Evolutionary conservation across 2,113 vertebrate genomes (phyloP), one percentile per base, ranked within the genome.

Genomic region (Cyprinodon variegatus): DNA sequence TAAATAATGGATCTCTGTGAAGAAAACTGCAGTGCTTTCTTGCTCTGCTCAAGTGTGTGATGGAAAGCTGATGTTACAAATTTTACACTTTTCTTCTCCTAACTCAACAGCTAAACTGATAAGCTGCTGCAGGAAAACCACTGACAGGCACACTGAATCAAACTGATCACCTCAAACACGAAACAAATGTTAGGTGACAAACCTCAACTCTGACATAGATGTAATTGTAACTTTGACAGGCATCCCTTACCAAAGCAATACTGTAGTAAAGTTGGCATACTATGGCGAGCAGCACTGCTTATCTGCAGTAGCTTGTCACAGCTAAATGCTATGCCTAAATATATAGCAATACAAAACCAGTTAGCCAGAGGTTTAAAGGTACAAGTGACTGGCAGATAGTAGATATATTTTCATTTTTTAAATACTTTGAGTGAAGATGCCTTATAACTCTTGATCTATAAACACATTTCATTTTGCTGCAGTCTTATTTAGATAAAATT

Each of bases 11-110:
- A 15, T 20, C 38, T 12, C 7, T 20, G 3, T 69, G 65, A 68
- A 48, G 9, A 60, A 36, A 40, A 37, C 6, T 60, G 41, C 65
- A 41, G 75, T 38, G 63, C 39, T 76, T 39, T 20, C 60, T n/a
- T 59, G 41, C 67, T 70, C 48, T 63, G 37, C 72, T 66, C 14
- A 53, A 13, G 20, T 45, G 48, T 70, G 15, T 66, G 41, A 64
- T 53, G 29, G 64, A 60, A 29, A 72, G 68, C 39, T 76, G 61
- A 74, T 53, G 22, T 38, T 4, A 48, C n/a, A 72, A 68, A 61
- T 61, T 40, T 22, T 40, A n/a, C 8, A 29, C 12, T 62, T 5
- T 63, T 22, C 29, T 41, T 43, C 40, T 59, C 60, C 17, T 40
- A 29, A 12, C 53, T 70, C 50, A 20, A 72, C 46, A 57, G 53